Evolutionary conservation across 2,797 vertebrate genomes (phyloP), one percentile per base, ranked within the genome.

Genomic region (Arrhamphus sclerolepis): DNA sequence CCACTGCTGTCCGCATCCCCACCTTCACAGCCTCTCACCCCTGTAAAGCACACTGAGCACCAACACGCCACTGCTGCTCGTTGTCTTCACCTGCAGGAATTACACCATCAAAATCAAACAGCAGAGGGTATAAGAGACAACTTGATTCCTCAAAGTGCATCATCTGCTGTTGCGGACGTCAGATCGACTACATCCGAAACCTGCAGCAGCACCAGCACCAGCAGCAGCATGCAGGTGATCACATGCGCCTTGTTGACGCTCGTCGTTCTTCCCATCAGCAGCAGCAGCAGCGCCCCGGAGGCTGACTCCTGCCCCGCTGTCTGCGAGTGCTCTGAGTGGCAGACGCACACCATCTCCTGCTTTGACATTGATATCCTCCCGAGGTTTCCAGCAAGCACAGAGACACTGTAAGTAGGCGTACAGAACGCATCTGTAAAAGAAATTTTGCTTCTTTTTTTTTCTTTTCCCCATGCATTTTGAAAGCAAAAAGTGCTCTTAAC

Each of bases 261-360:
- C 46, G 39, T 81, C 62, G 29, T 31, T 38, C 72, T 87, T 20
- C 57, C 66, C 8, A 20, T 66, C 60, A 47, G 76, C 73, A 7
- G 29, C 31, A 11, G 42, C 42, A 6, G 46, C 51, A 2, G 77
- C 21, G 55, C 1, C 50, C 70, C 75, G 56, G 71, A 82, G 49
- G 67, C 61, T 31, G 78, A 81, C 48, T 63, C 85, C 71, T 76
- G 93, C 88, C 89, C 92, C 21, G 48, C 73, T 3, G 89, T 90
- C 39, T 98, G 97, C 71, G 91, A 95, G 64, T 98, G 97, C 81
- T 93, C 92, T 0, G 91, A 95, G 61, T 94, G 94, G 91, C 90
- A 73, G 42, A 85, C 77, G 24, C 92, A 82, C 87, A 94, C 90
- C 66, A 93, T 97, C 86, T 95, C 94, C 56, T 99, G 97, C 89